Conservation (phyloP, 2,888 invertebrate species). For the Machimus atricapillus region DNA sequence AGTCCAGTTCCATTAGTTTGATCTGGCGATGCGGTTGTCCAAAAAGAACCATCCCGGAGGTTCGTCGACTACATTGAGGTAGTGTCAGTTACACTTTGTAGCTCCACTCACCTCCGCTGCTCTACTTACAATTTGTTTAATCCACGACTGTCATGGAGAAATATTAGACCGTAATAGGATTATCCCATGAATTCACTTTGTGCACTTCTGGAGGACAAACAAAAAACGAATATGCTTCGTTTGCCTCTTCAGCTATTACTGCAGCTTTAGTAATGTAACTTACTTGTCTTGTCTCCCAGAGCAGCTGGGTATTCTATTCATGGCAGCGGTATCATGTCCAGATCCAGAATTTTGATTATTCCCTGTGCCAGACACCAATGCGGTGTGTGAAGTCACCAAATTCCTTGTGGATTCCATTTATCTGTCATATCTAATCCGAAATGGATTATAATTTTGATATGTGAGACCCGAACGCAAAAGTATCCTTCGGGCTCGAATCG, state of each 20-base stretch:
- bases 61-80: neutral
- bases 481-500: neutral
- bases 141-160: neutral
- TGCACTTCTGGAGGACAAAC: neutral
- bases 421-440: conserved; percentile 32
- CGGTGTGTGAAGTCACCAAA: neutral
- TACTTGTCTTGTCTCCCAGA: neutral
- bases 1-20: neutral
- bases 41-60: neutral
- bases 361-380: neutral
- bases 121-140: neutral
- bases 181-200: neutral
- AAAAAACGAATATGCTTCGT: neutral
- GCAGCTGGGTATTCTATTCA: neutral
- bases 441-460: conserved; percentile 36
- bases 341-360: neutral
- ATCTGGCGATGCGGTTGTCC: neutral
- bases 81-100: neutral
- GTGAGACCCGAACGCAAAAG: neutral
- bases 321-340: neutral
- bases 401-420: conserved; percentile 23
- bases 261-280: neutral
- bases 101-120: neutral
- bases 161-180: neutral
- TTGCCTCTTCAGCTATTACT: neutral